A percentile compares a stretch with the other conserved stretches of the same genome.
These are phyloP conservation scores for Adelosebastes latens DNA, from an alignment of 2,797 vertebrate species.

Conservation along the genomic window DNA sequence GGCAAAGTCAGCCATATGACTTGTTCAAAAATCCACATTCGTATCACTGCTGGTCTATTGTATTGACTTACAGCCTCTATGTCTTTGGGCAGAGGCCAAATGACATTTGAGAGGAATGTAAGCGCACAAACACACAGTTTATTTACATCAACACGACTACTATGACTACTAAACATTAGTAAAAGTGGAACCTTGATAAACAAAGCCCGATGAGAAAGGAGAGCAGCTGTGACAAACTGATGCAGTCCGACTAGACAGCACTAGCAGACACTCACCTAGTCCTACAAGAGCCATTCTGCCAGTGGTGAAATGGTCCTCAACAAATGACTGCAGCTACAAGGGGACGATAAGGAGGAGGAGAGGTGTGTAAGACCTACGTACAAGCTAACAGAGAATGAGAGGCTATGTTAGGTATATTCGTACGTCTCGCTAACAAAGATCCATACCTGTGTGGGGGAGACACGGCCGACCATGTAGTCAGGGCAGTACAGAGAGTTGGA, in stretches of 20 bases:
- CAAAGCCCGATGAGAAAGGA: not conserved
- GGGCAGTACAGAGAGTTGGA: conserved; percentile 94
- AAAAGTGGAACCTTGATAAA: not conserved
- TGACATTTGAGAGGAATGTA: not conserved
- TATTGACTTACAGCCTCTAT: not conserved
- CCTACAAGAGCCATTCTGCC: conserved; percentile 93
- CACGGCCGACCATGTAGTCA: conserved; percentile 85
- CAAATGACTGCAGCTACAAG: conserved; percentile 88
- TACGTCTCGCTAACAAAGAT: not conserved
- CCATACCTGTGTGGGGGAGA: conserved; percentile 88
- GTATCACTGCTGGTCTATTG: not conserved
- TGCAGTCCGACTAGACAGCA: not conserved
- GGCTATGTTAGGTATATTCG: not conserved
- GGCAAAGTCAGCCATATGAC: not conserved
- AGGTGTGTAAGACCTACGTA: conserved; percentile 13
- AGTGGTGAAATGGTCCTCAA: conserved; percentile 90
- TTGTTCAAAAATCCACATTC: not conserved
- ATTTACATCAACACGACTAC: not conserved
- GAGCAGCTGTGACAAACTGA: not conserved
- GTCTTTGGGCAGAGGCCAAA: not conserved
- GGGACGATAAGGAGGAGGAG: conserved; percentile 16
- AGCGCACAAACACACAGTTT: not conserved
- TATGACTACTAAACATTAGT: not conserved
- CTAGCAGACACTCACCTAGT: conserved; percentile 82
- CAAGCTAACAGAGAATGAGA: not conserved